Base-by-base conservation (phyloP, 2,888 invertebrate species). In the Platycheirus albimanus region DNA sequence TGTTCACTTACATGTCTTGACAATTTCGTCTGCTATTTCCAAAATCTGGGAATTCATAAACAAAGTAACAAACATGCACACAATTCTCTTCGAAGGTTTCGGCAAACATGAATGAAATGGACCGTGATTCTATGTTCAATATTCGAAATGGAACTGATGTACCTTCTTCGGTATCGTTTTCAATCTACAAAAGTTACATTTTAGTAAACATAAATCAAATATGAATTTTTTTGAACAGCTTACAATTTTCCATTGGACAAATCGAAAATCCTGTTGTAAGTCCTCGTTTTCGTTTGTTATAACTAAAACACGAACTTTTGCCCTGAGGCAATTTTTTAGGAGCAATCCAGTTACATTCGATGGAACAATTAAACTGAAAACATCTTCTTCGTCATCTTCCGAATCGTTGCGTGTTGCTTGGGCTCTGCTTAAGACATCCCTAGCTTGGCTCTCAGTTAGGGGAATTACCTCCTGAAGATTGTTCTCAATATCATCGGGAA, bases 201-300 rank as follows among this genome's bases (percentile, higher is more conserved):
- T 36, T 4, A 15, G 47, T 15, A 10, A 1, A 24, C 2, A 8
- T 11, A 8, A 15, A 8, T 1, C 0, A 15, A 47, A 8, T 17
- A 0, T 87, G 4, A 13, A 15, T 1, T 0, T 49, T 7, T 24
- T 49, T n/a, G 6, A n/a, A n/a, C n/a, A n/a, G n/a, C n/a, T 88
- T 86, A 91, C 90, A 86, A 87, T 89, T 86, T 90, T 90, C 91
- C 91, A 91, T 84, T 90, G 89, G 10, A 91, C 88, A 84, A 89
- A 90, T 78, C 88, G 88, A 86, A 89, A 88, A 85, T 91, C 89
- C 85, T 90, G 90, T 1, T 87, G 86, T 7, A 91, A 85, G 51
- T 87, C 84, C 84, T 90, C 89, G 78, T 89, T 90, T 71, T 90
- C 90, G 24, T 86, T 84, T 19, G 90, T 90, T 4, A 90, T 88